phyloP scores from a whole-genome alignment of 2,113 vertebrate genomes.

The Hipposideros armiger region DNA sequence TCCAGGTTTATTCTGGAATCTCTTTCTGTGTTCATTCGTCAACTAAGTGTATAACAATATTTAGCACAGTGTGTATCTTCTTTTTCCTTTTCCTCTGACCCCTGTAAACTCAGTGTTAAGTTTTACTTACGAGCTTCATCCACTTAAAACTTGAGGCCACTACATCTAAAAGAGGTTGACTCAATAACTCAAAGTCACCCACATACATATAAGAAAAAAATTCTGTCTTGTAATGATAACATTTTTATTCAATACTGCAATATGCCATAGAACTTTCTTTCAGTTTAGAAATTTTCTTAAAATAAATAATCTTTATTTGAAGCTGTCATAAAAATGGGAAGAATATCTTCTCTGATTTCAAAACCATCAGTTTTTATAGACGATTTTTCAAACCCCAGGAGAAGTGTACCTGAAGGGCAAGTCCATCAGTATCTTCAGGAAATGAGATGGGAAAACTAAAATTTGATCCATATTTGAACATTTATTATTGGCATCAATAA shows the following conservation, averaged over 20 bases:
- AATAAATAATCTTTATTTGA: constrained; percentile 62
- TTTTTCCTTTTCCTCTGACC: background rate
- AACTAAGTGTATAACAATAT: background rate
- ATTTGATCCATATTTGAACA: constrained; percentile 55
- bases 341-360: constrained; percentile 68
- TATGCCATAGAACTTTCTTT: constrained; percentile 62
- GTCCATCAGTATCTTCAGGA: constrained; percentile 26
- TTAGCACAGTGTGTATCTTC: background rate
- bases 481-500: constrained; percentile 50
- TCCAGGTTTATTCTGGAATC: background rate
- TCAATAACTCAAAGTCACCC: background rate
- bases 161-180: constrained; percentile 41
- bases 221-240: constrained; percentile 49
- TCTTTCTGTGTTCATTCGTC: background rate
- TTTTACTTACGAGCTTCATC: background rate
- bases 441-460: constrained; percentile 49
- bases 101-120: background rate
- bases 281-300: constrained; percentile 63
- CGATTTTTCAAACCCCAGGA: constrained; percentile 57
- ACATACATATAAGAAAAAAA: constrained; percentile 38
- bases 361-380: constrained; percentile 67
- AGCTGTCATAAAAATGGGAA: constrained; percentile 60
- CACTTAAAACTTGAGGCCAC: background rate
- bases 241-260: constrained; percentile 68
- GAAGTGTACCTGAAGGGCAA: constrained; percentile 54